These are phyloP conservation scores for Epinephelus coioides DNA, from an alignment of 2,797 vertebrate genomes.

Conservation along the genomic window DNA sequence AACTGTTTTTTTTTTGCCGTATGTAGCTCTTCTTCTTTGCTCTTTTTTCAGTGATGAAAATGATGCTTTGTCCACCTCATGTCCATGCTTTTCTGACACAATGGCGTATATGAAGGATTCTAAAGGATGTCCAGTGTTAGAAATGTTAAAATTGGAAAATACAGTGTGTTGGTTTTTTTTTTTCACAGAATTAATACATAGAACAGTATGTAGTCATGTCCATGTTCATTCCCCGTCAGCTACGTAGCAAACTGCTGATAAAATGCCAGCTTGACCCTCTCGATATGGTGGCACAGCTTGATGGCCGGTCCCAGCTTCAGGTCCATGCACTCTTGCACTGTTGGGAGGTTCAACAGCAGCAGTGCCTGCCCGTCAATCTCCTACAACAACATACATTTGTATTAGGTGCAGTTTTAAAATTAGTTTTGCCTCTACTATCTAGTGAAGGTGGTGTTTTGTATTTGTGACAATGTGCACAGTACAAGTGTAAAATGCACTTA, in stretches of 20 bases:
- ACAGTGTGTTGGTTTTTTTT: conserved; percentile 27
- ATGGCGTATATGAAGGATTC: conserved; percentile 43
- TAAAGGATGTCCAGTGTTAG: conserved; percentile 66
- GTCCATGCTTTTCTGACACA: conserved; percentile 16
- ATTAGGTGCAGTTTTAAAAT: conserved; percentile 15
- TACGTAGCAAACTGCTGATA: conserved; percentile 97
- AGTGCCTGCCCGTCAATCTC: conserved; percentile 98
- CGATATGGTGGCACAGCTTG: conserved; percentile 98
- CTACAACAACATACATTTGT: conserved; percentile 76
- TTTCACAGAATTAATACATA: conserved; percentile 56
- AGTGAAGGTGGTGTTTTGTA: conserved; percentile 16
- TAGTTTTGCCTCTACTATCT: background rate
- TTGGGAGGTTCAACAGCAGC: conserved; percentile 96
- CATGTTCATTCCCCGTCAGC: conserved; percentile 78
- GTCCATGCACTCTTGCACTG: conserved; percentile 99
- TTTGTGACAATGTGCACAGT: background rate
- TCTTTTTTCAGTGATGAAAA: conserved; percentile 20
- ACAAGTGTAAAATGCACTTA: background rate
- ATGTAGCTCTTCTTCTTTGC: conserved; percentile 1
- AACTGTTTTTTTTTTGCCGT: conserved; percentile 13
- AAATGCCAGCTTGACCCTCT: conserved; percentile 98
- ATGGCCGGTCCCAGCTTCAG: conserved; percentile 98
- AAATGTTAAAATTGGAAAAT: conserved; percentile 50
- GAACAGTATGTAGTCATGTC: conserved; percentile 48
- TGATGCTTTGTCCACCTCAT: conserved; percentile 15